Evolutionary conservation across 2,113 vertebrate genomes (phyloP), one percentile per base, ranked within the genome.

Genomic region (Leucopsar rothschildi): DNA sequence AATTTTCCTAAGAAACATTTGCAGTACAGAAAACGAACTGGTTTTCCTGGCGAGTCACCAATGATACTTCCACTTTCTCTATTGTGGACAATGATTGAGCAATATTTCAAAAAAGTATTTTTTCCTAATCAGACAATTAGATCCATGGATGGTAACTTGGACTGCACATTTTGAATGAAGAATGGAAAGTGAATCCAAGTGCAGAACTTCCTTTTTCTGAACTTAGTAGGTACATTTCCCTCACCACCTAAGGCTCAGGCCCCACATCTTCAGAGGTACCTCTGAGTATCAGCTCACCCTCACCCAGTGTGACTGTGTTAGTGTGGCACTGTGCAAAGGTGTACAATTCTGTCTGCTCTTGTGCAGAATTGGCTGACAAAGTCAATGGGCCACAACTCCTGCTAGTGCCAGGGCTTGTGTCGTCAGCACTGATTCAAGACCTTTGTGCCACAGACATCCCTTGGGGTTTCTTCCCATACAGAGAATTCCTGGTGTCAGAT

Each of bases 251-350:
- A 57, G 49, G 47, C 44, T 76, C n/a, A 15, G 19, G 37, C 82
- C 33, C 18, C 42, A 11, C 60, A 6, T 50, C 42, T 72, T 12
- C 3, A 1, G n/a, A 1, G n/a, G 11, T 35, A 11, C 18, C 35
- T 37, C 24, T 35, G 37, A 60, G 53, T 35, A 12, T 16, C n/a
- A 78, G 44, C 63, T 88, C 40, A 24, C 11, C 1, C 28, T 35
- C 25, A 52, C 15, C 42, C 56, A 64, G 49, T 0, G 0, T 39
- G 65, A 17, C 22, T 42, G 1, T 49, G 5, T 29, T 10, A 5
- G 19, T 15, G 59, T 37, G 64, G 59, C 60, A 9, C 50, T 61
- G 25, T 0, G 0, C 6, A 60, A 29, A 90, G 44, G 24, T 39
- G 5, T 6, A 5, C 5, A 12, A 47, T 63, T 29, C 33, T 77